Base-by-base conservation (phyloP, 1,140 invertebrate genomes). In the Choristoneura fumiferana region DNA sequence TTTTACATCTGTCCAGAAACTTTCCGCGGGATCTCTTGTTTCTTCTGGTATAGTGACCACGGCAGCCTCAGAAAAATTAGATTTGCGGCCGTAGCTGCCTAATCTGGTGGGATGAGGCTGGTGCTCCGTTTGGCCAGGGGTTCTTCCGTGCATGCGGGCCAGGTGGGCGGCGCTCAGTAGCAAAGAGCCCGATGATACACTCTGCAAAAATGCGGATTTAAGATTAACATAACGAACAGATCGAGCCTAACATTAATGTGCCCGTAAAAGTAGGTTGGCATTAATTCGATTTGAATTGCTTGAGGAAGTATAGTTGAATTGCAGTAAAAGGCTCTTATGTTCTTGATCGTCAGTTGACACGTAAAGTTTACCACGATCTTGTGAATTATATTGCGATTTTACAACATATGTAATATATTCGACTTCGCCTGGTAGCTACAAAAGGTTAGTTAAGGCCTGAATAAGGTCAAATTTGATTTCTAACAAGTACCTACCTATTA, bases 151-250 rank as follows among this genome's bases (percentile, higher is more conserved):
- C 76, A 94, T 92, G 67, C 93, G 90, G 3, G 93, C 93, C 76
- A 95, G 87, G 84, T 95, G 95, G 12, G 94, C 94, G 34, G 94
- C 94, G 69, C 94, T 95, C 69, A 96, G 83, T 38, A 96, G 88
- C 62, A 95, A 73, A 18, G 94, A 95, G 54, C 94, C 94, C 57
- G 95, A 95, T 71, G 93, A 93, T 63, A 92, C 94, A 79, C 94
- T 96, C 95, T 96, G 90, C 36, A 89, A 81, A 65, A 58, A 54
- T 49, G 43, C 43, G 43, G 43, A 49, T 49, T 18, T 12, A 49
- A 49, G 17, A 49, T 49, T 49, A 49, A 18, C 43, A 49, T 49
- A 43, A 45, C 12, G n/a, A 10, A 22, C 40, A 18, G 17, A 29
- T 54, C 8, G 33, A 54, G 8, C 43, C 4, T 29, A 49, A 49